Conservation (phyloP, 2,797 vertebrate genomes). For the Helicolenus hilgendorfi region DNA sequence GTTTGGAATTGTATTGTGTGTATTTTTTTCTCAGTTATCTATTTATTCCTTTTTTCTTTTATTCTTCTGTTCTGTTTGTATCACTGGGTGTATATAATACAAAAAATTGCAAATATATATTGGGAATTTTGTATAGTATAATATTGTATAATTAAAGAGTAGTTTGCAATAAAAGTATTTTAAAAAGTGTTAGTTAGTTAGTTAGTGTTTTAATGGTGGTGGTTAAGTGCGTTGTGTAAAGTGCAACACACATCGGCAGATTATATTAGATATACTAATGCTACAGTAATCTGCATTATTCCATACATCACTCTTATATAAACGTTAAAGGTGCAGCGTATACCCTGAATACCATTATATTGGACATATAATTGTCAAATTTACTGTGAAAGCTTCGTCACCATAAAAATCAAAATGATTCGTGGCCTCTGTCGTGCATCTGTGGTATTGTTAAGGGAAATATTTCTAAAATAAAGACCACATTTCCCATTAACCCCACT, state of each 20-base stretch:
- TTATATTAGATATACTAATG: not conserved
- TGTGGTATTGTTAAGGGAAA: conserved; percentile 11
- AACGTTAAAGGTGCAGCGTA: not conserved
- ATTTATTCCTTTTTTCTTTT: too few relatives aligned
- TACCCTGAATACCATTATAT: not conserved
- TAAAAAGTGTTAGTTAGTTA: too few relatives aligned
- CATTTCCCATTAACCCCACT: conserved; percentile 4
- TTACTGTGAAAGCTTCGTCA: not conserved
- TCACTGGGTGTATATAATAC: too few relatives aligned
- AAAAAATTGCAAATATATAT: too few relatives aligned
- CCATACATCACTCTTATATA: not conserved
- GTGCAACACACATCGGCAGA: not conserved
- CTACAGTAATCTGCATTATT: not conserved
- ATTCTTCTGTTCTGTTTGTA: too few relatives aligned
- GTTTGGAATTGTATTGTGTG: too few relatives aligned
- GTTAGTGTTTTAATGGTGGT: not conserved
- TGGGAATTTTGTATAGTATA: too few relatives aligned
- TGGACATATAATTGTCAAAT: not conserved
- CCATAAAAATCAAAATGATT: conserved; percentile 11
- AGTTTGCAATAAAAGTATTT: too few relatives aligned
- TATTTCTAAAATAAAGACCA: conserved; percentile 17
- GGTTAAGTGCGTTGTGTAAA: not conserved
- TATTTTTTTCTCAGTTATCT: too few relatives aligned
- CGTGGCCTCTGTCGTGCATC: not conserved
- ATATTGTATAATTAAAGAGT: too few relatives aligned